These are phyloP conservation scores for Anthopleura xanthogrammica DNA, from an alignment of 92 coral and sea anemone species.

Conservation along the genomic window DNA sequence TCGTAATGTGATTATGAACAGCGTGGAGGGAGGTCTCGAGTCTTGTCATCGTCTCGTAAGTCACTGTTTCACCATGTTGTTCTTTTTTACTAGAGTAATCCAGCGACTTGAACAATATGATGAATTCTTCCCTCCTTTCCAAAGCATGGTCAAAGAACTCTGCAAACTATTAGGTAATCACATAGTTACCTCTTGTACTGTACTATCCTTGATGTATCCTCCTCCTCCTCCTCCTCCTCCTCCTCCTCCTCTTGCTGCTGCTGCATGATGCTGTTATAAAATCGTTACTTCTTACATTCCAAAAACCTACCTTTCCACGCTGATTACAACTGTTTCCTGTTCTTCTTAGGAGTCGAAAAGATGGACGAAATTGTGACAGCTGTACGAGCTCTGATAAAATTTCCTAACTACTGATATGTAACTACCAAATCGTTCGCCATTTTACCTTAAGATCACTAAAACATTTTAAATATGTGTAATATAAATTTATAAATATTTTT, in stretches of 20 bases:
- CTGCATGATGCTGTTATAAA: too few species aligned
- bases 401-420: slow-evolving; percentile 69
- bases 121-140: slow-evolving; percentile 95
- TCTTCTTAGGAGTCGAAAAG: slow-evolving; percentile 77
- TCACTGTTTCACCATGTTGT: neutral
- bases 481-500: too few species aligned
- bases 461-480: too few species aligned
- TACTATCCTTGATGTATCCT: too few species aligned
- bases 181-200: neutral
- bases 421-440: neutral
- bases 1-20: too few species aligned
- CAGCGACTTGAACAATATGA: slow-evolving; percentile 93
- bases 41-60: too few species aligned
- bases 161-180: slow-evolving; percentile 73
- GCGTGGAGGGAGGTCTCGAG: too few species aligned
- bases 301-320: neutral
- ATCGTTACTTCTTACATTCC: too few species aligned
- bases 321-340: neutral
- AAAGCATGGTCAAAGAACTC: slow-evolving; percentile 79
- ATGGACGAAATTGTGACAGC: slow-evolving; percentile 96
- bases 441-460: neutral
- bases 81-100: slow-evolving; percentile 60
- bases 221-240: too few species aligned
- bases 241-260: too few species aligned
- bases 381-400: slow-evolving; percentile 82